Evolutionary conservation across 2,797 vertebrate genomes (phyloP).

Genomic region (Lithobates sylvaticus): DNA sequence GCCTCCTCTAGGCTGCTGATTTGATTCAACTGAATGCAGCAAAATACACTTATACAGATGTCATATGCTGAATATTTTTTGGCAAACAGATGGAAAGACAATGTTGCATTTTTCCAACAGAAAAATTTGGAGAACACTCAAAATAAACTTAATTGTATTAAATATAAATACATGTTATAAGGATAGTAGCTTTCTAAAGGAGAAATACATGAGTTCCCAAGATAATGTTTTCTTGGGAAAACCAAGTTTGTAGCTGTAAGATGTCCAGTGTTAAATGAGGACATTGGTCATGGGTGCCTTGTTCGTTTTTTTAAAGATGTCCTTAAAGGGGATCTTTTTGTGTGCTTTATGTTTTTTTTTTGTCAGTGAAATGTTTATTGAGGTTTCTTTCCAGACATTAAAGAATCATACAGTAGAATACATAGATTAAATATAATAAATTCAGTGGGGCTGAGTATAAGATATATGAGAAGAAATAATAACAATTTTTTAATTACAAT

Average conservation of each 20-base stretch:
- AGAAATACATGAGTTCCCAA: not conserved
- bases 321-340: too few species aligned
- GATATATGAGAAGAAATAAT: too few species aligned
- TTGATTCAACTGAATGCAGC: not conserved
- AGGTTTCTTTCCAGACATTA: too few species aligned
- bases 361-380: too few species aligned
- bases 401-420: too few species aligned
- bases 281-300: too few species aligned
- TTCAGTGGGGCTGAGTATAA: too few species aligned
- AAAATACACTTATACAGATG: conserved; percentile 5
- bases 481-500: too few species aligned
- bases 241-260: not conserved
- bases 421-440: too few species aligned
- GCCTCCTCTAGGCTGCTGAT: not conserved
- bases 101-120: conserved; percentile 1
- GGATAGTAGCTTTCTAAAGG: not conserved
- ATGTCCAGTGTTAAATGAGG: not conserved
- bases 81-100: conserved; percentile 9
- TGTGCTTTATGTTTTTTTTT: too few species aligned
- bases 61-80: not conserved
- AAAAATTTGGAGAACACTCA: not conserved
- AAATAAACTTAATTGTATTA: conserved; percentile 31
- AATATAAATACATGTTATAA: conserved; percentile 6
- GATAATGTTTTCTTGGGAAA: not conserved
- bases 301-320: too few species aligned